Conservation (phyloP, 1,140 invertebrate genomes). For the Drosophila novamexicana region DNA sequence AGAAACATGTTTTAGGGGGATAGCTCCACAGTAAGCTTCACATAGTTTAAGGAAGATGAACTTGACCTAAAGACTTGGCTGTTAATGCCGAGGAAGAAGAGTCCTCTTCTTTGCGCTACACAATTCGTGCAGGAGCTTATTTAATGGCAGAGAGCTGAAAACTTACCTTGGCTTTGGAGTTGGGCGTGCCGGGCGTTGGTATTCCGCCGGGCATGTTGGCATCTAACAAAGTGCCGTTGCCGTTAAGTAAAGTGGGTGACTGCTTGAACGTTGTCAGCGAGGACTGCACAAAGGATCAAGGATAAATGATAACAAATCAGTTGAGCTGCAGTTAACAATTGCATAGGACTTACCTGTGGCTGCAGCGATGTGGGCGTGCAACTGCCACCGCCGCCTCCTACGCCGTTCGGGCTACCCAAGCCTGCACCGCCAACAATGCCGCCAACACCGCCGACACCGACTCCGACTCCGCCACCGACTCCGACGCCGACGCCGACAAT, state of each 20-base stretch:
- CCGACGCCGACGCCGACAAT: constrained; percentile 49
- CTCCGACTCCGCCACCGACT: constrained; percentile 40
- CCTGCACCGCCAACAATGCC: constrained; percentile 44
- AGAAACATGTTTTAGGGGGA: too few relatives aligned
- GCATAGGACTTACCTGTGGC: constrained; percentile 66
- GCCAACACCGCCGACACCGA: constrained; percentile 33
- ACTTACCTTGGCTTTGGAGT: constrained; percentile 88
- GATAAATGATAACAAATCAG: neutral
- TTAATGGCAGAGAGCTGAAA: too few relatives aligned
- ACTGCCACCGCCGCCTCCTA: constrained; percentile 68
- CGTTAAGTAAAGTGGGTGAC: constrained; percentile 81
- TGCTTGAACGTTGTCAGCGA: constrained; percentile 84
- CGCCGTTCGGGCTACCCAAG: constrained; percentile 62
- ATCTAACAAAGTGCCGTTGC: constrained; percentile 78
- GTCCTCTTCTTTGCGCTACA: too few relatives aligned
- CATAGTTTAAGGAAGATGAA: too few relatives aligned
- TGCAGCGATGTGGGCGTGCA: constrained; percentile 82
- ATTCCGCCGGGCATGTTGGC: constrained; percentile 90
- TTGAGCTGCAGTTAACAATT: neutral
- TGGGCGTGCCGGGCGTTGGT: constrained; percentile 89
- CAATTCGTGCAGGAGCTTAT: neutral
- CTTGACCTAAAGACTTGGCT: too few relatives aligned
- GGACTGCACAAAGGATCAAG: constrained; percentile 64
- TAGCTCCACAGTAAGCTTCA: too few relatives aligned
- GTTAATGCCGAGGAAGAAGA: too few relatives aligned